Conservation (phyloP, 2,113 vertebrate genomes). For the Mesoclemmys tuberculata region DNA sequence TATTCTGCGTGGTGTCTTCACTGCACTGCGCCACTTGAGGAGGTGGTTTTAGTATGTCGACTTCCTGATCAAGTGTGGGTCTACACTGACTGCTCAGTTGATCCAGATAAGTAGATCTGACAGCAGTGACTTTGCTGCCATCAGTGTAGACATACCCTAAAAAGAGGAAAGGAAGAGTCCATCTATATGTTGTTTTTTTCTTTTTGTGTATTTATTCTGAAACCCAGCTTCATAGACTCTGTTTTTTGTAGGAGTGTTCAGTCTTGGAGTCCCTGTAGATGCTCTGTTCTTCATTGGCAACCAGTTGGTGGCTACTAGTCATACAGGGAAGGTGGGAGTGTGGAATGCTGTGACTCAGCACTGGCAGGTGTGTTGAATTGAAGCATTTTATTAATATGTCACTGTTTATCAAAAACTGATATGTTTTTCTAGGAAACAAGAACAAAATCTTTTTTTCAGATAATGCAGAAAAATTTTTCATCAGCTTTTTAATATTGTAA, state of each 20-base stretch:
- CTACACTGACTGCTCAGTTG: too few relatives aligned
- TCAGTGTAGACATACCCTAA: neutral
- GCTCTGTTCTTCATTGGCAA: slow-evolving; percentile 97
- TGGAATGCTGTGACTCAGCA: slow-evolving; percentile 99
- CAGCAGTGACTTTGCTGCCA: too few relatives aligned
- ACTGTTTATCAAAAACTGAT: neutral
- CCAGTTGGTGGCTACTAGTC: slow-evolving; percentile 97
- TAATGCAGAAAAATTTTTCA: neutral
- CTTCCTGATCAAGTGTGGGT: too few relatives aligned
- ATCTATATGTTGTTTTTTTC: too few relatives aligned
- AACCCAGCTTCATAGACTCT: slow-evolving; percentile 17
- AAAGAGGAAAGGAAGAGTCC: neutral
- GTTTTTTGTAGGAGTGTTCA: slow-evolving; percentile 89
- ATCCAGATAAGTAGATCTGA: too few relatives aligned
- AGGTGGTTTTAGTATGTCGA: too few relatives aligned
- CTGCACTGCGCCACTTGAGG: too few relatives aligned
- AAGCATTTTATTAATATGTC: neutral
- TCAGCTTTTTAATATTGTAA: neutral
- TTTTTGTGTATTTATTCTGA: slow-evolving; percentile 13
- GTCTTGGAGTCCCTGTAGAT: slow-evolving; percentile 96
- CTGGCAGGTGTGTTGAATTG: slow-evolving; percentile 89
- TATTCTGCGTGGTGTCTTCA: too few relatives aligned
- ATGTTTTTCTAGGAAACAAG: neutral
- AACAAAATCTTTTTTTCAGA: neutral
- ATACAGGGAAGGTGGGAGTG: slow-evolving; percentile 97